Base-by-base conservation (phyloP, 2,888 invertebrate species). In the Aquatica leii region DNA sequence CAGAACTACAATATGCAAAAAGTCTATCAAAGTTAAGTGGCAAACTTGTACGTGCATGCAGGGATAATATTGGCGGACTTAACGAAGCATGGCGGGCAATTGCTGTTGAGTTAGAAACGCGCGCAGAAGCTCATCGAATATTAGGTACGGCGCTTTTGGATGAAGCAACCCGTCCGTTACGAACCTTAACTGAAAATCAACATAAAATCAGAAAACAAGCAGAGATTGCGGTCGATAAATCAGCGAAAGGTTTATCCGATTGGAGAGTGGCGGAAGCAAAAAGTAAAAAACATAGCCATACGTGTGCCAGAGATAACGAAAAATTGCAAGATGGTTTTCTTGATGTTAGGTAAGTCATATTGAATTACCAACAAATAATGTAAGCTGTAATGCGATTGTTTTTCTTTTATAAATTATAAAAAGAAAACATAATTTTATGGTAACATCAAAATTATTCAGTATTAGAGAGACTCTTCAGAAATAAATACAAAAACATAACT, bases 21-120 rank as follows among this genome's bases (percentile, higher is more conserved):
- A 92, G 92, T 66, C 84, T 97, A 68, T 88, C 92, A 62, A 96
- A 95, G 84, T 86, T 96, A 73, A 93, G 95, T 67, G 86, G 87
- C 43, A 97, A 96, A 83, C 83, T 96, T 69, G 86, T 90, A 74
- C 92, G 95, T 81, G 92, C 93, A 0, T 91, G 91, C 80, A 87
- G 91, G 66, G 92, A 91, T 76, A 87, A 90, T 70, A 86, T 90
- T 35, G 91, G 92, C 52, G 89, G 92, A 52, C 87, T 96, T 73
- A 91, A 93, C 71, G 93, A 95, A 73, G 94, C 95, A 57, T 97
- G 96, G 95, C 92, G 93, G 81, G 88, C 92, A 69, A 94, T 95
- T 65, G 95, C 94, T 53, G 84, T 90, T n/a, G 95, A 95, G 82
- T 92, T 97, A 90, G 97, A 97, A 81, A 88, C 91, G 69, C 91